These are phyloP conservation scores for Hydrotaea cyrtoneurina DNA, from an alignment of 2,888 invertebrate genomes.

Conservation along the genomic window DNA sequence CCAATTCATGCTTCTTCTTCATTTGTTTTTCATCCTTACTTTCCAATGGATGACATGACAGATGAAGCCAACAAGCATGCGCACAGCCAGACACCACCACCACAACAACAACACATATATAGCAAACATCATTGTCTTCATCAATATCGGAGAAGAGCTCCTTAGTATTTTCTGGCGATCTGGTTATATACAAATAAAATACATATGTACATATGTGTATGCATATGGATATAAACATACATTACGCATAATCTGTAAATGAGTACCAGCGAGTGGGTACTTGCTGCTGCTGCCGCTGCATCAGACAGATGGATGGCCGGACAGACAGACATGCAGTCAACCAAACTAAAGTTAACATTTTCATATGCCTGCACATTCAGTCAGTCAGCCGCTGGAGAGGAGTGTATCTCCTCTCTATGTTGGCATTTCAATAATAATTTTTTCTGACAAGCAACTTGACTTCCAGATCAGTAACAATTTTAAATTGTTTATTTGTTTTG, in stretches of 20 bases:
- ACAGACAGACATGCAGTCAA: not conserved
- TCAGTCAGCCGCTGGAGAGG: not conserved
- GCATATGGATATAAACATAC: slow-evolving; percentile 42
- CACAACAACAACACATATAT: slow-evolving; percentile 30
- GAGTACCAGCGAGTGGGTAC: slow-evolving; percentile 46
- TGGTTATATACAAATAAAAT: not conserved
- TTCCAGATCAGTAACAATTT: slow-evolving; percentile 78
- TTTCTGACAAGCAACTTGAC: slow-evolving; percentile 80
- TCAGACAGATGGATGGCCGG: not conserved
- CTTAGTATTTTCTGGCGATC: slow-evolving; percentile 48
- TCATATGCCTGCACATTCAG: not conserved
- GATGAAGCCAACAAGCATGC: slow-evolving; percentile 76
- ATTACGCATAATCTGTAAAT: slow-evolving; percentile 65
- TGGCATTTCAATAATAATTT: slow-evolving; percentile 79
- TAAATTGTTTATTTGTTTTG: slow-evolving; percentile 70
- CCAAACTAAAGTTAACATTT: slow-evolving; percentile 19
- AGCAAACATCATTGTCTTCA: slow-evolving; percentile 58
- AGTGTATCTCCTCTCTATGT: slow-evolving; percentile 29
- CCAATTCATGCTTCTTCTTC: slow-evolving; percentile 2
- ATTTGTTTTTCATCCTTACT: slow-evolving; percentile 54
- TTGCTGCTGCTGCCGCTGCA: slow-evolving; percentile 42
- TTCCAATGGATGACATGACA: slow-evolving; percentile 77
- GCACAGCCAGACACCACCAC: slow-evolving; percentile 73
- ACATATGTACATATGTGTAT: not conserved
- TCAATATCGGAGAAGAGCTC: slow-evolving; percentile 59